phyloP scores from a whole-genome alignment of 2,113 vertebrate species.

The Antechinus stuartii region DNA sequence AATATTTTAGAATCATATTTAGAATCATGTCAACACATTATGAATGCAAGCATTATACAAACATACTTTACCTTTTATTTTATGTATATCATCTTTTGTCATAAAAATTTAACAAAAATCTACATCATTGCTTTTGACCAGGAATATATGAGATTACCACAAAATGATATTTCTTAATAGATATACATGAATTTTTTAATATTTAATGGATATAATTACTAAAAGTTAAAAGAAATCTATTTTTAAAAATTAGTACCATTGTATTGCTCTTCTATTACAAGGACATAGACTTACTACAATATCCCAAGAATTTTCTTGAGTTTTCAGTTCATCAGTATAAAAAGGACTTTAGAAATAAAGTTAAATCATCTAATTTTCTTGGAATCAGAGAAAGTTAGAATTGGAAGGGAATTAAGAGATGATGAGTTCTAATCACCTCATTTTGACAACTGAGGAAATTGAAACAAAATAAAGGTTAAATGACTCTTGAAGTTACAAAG shows the following conservation, averaged over 20 bases:
- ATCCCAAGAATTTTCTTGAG: constrained; percentile 11
- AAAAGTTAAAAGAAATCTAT: constrained; percentile 47
- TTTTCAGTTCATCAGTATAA: not conserved
- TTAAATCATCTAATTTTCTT: constrained; percentile 35
- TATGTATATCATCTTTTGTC: not conserved
- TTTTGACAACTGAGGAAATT: constrained; percentile 14
- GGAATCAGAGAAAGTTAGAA: constrained; percentile 38
- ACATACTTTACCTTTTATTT: constrained; percentile 18
- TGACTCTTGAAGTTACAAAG: not conserved
- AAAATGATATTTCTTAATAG: constrained; percentile 10
- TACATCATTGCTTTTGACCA: constrained; percentile 6
- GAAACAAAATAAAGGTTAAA: not conserved
- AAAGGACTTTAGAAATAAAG: constrained; percentile 2
- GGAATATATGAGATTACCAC: constrained; percentile 10
- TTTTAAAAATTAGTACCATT: not conserved
- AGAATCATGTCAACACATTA: not conserved
- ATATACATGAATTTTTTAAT: constrained; percentile 31
- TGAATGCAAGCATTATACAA: constrained; percentile 25
- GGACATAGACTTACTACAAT: not conserved
- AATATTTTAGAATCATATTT: not conserved
- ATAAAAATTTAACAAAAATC: constrained; percentile 31
- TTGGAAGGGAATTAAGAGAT: constrained; percentile 20
- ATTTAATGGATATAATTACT: constrained; percentile 43
- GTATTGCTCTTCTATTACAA: not conserved
- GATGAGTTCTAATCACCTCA: constrained; percentile 14